Evolutionary conservation across 2,113 vertebrate species (phyloP).

Genomic region (Dicerorhinus sumatrensis): DNA sequence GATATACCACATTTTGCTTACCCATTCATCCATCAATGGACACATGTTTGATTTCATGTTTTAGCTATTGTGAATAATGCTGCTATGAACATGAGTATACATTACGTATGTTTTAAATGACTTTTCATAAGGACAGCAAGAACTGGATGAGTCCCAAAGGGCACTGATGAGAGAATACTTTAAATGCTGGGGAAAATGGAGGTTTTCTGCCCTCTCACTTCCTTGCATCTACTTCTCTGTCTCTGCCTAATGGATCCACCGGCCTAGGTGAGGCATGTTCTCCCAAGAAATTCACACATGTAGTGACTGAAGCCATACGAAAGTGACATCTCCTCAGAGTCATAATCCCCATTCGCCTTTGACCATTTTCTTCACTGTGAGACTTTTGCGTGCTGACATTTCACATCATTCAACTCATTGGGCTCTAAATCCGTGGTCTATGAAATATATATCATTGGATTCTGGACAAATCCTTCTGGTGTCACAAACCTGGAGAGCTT

Average conservation of each 20-base stretch:
- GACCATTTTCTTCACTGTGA: constrained; percentile 15
- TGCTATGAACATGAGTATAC: background rate
- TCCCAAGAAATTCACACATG: background rate
- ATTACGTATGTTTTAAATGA: background rate
- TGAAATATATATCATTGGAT: constrained; percentile 45
- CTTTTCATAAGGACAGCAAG: background rate
- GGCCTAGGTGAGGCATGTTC: background rate
- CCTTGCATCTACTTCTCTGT: background rate
- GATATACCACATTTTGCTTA: background rate
- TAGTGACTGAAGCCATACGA: background rate
- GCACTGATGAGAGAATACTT: background rate
- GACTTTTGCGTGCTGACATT: background rate
- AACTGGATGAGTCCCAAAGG: background rate
- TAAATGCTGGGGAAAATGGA: background rate
- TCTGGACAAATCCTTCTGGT: background rate
- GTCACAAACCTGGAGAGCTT: background rate
- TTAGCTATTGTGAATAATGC: background rate
- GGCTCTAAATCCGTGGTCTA: background rate
- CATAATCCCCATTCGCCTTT: background rate
- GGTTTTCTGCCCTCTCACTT: background rate
- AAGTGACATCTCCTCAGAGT: background rate
- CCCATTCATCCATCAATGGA: background rate
- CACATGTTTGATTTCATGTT: background rate
- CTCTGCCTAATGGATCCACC: background rate
- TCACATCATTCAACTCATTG: constrained; percentile 14